Conservation (phyloP, 1,140 invertebrate genomes). For the Drosophila ananassae region DNA sequence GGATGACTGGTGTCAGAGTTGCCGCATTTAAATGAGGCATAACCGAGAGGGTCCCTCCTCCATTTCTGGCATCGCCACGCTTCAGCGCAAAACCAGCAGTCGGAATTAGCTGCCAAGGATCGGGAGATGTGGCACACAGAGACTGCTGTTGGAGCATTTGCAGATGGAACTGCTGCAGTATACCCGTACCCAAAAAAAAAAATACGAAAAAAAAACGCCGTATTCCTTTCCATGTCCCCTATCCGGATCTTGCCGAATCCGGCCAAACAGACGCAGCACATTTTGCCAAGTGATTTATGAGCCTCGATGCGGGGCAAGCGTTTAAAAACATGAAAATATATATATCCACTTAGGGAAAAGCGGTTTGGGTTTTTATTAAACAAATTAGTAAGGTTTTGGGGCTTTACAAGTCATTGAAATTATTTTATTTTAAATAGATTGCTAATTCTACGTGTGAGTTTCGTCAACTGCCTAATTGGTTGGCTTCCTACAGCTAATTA, state of each 20-base stretch:
- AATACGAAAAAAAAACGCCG: constrained; percentile 3
- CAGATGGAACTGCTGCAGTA: constrained; percentile 25
- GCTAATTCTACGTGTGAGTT: no score
- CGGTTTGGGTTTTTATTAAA: not conserved
- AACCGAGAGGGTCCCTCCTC: constrained; percentile 24
- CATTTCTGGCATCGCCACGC: constrained; percentile 26
- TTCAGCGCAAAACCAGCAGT: constrained; percentile 25
- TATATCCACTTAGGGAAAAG: constrained; percentile 8
- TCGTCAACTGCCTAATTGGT: no score
- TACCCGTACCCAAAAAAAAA: constrained; percentile 2
- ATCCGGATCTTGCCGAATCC: constrained; percentile 23
- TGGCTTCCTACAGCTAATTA: no score
- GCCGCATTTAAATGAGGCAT: constrained; percentile 69
- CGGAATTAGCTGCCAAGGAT: constrained; percentile 49
- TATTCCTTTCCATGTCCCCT: constrained; percentile 15
- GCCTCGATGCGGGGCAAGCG: constrained; percentile 55
- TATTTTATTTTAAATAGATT: no score
- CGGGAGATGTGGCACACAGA: constrained; percentile 16
- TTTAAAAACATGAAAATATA: constrained; percentile 73
- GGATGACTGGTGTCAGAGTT: constrained; percentile 37
- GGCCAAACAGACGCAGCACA: constrained; percentile 52
- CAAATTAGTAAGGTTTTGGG: not conserved
- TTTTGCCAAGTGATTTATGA: constrained; percentile 79
- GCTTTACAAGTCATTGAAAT: no score
- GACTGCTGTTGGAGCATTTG: not conserved